phyloP scores from a whole-genome alignment of 1,140 invertebrate genomes.

The Reticulitermes speratus region DNA sequence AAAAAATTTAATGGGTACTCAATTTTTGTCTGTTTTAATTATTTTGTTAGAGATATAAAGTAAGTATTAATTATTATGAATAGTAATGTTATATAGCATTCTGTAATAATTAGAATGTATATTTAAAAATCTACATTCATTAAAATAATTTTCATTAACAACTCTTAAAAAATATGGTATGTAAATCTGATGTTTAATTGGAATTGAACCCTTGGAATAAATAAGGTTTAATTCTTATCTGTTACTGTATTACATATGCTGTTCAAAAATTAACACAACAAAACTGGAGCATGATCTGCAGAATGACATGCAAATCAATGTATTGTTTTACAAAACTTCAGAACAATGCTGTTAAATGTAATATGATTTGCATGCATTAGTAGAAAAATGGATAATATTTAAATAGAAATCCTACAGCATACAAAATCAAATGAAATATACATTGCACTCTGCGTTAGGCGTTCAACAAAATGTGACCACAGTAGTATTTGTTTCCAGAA shows the following conservation, averaged over 20 bases:
- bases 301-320: constrained; percentile 16
- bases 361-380: constrained; percentile 32
- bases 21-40: background rate
- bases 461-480: background rate
- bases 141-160: background rate
- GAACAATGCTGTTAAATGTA: constrained; percentile 31
- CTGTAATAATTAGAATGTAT: background rate
- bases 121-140: background rate
- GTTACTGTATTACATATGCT: constrained; percentile 2
- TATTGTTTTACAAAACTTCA: constrained; percentile 26
- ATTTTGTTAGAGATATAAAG: background rate
- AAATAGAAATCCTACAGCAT: constrained; percentile 33
- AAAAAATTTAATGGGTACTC: background rate
- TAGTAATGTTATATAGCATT: background rate
- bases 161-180: background rate
- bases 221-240: constrained; percentile 8
- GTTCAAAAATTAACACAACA: constrained; percentile 17
- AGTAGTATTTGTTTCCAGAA: background rate
- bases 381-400: constrained; percentile 29
- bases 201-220: constrained; percentile 5
- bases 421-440: constrained; percentile 31
- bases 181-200: background rate
- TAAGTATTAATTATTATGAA: background rate
- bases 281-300: constrained; percentile 17
- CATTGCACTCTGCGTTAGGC: constrained; percentile 26